Evolutionary conservation across 2,113 vertebrate species (phyloP).

Genomic region (Microcebus griseorufus): DNA sequence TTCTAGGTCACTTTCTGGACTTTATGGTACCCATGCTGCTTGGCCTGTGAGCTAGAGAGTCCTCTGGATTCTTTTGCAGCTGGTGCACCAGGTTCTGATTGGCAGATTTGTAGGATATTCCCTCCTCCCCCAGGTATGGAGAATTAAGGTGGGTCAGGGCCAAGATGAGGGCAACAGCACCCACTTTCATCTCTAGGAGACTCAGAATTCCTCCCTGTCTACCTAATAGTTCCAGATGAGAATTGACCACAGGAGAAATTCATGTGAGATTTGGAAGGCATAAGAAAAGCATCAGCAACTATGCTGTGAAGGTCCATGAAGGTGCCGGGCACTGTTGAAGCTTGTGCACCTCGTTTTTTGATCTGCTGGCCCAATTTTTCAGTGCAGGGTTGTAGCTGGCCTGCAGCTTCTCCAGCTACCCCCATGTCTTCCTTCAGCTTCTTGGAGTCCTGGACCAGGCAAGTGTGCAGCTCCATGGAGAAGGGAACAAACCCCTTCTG

Average conservation of each 20-base stretch:
- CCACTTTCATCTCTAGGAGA: too few relatives aligned
- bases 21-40: too few relatives aligned
- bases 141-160: too few relatives aligned
- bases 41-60: too few relatives aligned
- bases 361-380: neutral
- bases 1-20: too few relatives aligned
- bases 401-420: neutral
- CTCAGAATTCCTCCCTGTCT: too few relatives aligned
- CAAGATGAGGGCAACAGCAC: too few relatives aligned
- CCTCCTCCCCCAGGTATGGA: too few relatives aligned
- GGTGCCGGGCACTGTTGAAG: neutral
- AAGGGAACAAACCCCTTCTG: neutral
- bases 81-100: too few relatives aligned
- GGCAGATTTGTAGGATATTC: too few relatives aligned
- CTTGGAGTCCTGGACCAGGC: neutral
- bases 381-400: neutral
- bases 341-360: neutral
- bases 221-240: neutral
- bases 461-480: neutral
- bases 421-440: neutral
- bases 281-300: neutral
- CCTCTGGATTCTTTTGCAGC: too few relatives aligned
- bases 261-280: neutral
- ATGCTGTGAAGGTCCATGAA: neutral
- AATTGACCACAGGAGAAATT: neutral